A percentile compares a stretch with the other conserved stretches of the same genome.
These are phyloP conservation scores for Muschampia plurimacula DNA, from an alignment of 2,888 invertebrate genomes.

Conservation along the genomic window DNA sequence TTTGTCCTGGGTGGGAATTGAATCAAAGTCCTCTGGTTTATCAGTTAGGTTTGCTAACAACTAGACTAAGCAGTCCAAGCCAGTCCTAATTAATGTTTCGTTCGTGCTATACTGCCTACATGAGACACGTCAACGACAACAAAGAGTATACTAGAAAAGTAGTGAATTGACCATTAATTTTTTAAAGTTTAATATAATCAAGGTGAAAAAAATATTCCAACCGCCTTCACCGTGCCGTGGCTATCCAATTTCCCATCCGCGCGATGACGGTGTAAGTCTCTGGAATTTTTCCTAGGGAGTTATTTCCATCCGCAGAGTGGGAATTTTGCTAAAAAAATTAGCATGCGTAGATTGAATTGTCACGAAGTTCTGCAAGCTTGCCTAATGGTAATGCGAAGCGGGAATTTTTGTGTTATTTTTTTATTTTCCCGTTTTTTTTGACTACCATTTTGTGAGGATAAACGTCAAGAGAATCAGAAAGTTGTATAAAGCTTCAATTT, in stretches of 20 bases:
- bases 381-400: slow-evolving; percentile 50
- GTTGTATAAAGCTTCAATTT: not conserved
- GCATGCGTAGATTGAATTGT: slow-evolving; percentile 60
- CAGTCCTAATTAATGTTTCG: no score
- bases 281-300: slow-evolving; percentile 17
- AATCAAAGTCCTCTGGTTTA: no score
- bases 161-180: no score
- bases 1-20: no score
- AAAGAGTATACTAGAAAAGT: no score
- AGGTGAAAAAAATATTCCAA: not conserved
- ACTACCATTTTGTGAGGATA: slow-evolving; percentile 22
- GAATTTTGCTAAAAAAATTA: slow-evolving; percentile 48
- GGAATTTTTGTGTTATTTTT: slow-evolving; percentile 45
- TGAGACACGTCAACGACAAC: no score
- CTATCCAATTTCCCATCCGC: not conserved
- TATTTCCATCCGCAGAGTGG: slow-evolving; percentile 22
- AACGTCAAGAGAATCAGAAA: not conserved
- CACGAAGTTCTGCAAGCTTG: slow-evolving; percentile 50
- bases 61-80: no score
- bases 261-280: slow-evolving; percentile 17
- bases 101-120: no score
- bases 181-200: not conserved
- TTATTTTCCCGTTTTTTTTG: slow-evolving; percentile 30
- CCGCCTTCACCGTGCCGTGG: not conserved
- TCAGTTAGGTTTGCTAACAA: no score